phyloP scores from a whole-genome alignment of 2,797 vertebrate genomes.

The Falco concolor region DNA sequence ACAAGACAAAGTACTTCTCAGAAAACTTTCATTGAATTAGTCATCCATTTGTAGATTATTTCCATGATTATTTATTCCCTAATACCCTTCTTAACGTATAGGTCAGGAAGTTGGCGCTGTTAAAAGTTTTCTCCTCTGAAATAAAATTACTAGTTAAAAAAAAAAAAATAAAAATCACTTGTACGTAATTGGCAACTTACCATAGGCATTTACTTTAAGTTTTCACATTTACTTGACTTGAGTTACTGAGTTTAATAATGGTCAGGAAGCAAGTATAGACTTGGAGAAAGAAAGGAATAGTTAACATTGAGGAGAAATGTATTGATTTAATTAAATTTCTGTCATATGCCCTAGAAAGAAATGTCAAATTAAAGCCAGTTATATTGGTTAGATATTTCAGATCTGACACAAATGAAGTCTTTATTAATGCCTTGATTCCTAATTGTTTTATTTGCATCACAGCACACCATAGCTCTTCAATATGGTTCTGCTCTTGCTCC shows the following conservation, averaged over 20 bases:
- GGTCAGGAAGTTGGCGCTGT: not conserved
- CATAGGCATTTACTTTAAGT: not conserved
- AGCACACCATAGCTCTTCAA: not conserved
- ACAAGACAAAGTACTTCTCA: not conserved
- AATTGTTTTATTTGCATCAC: conserved; percentile 44
- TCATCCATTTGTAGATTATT: not conserved
- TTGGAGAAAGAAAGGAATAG: not conserved
- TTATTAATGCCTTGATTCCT: conserved; percentile 45
- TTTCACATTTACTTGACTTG: conserved; percentile 22
- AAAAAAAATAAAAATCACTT: not conserved
- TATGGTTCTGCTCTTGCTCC: not conserved
- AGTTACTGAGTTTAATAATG: conserved; percentile 57
- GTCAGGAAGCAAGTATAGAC: conserved; percentile 22
- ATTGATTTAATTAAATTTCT: conserved; percentile 69
- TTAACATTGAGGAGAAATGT: conserved; percentile 41
- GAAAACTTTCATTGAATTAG: not conserved
- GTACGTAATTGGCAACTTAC: not conserved
- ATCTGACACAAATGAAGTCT: conserved; percentile 48
- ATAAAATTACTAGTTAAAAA: not conserved
- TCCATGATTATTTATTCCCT: not conserved
- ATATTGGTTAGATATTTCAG: conserved; percentile 58
- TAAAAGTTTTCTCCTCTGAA: not conserved
- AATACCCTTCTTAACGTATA: not conserved
- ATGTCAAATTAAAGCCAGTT: conserved; percentile 36
- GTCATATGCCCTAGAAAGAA: not conserved